A percentile compares a stretch with the other conserved stretches of the same genome.
Conservation (phyloP, 2,797 vertebrate species). For the Lepus townsendii region DNA sequence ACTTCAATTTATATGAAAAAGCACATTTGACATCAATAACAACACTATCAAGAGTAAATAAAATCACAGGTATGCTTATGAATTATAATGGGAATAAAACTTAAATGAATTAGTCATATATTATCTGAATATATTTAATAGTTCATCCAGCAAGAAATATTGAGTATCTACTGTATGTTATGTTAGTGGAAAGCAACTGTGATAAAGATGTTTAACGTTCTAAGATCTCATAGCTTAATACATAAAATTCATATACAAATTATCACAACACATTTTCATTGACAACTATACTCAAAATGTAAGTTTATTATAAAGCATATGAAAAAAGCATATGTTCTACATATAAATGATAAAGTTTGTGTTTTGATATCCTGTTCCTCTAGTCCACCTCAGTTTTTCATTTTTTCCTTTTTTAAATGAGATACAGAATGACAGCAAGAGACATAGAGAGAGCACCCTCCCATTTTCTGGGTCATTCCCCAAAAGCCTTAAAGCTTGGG, state of each 20-base stretch:
- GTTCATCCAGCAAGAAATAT: neutral
- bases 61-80: slow-evolving; percentile 5
- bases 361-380: too few species aligned
- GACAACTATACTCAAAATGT: neutral
- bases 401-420: too few species aligned
- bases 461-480: too few species aligned
- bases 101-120: neutral
- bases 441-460: too few species aligned
- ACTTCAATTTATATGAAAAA: neutral
- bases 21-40: neutral
- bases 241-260: neutral
- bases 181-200: neutral
- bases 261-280: neutral
- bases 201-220: neutral
- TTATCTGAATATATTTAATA: neutral
- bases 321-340: neutral
- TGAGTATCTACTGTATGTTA: neutral
- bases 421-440: too few species aligned
- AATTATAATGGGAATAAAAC: neutral
- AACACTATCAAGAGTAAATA: neutral
- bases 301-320: too few species aligned
- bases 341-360: neutral
- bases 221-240: neutral
- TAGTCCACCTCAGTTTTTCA: too few species aligned
- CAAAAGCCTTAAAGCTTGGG: too few species aligned